Percentiles rank a stretch among this genome's conserved stretches.
phyloP scores from a whole-genome alignment of 92 coral and sea anemone species.

The Epizoanthus stellaris region DNA sequence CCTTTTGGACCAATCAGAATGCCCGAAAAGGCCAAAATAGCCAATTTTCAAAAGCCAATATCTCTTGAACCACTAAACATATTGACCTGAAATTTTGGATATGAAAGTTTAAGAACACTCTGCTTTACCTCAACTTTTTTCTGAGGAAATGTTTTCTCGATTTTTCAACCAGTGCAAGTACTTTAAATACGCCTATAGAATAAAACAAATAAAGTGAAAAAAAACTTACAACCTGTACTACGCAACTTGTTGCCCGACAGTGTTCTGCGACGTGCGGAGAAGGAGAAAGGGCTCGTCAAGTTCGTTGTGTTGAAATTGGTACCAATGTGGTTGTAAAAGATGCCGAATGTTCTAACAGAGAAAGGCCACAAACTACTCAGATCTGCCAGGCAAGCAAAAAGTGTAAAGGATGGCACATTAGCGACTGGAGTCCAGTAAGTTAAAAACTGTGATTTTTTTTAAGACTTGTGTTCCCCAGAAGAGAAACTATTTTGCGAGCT shows the following conservation, averaged over 20 bases:
- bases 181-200: no score
- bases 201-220: no score
- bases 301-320: slow-evolving; percentile 17
- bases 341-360: background rate
- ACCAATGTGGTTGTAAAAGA: slow-evolving; percentile 31
- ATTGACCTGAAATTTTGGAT: no score
- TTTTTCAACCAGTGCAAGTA: no score
- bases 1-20: no score
- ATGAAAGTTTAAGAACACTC: no score
- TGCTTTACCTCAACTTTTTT: no score
- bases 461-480: background rate
- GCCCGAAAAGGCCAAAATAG: no score
- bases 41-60: no score
- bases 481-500: no score
- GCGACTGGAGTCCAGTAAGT: slow-evolving; percentile 41
- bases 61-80: no score
- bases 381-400: slow-evolving; percentile 28
- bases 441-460: background rate
- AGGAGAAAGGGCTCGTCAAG: slow-evolving; percentile 14
- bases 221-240: background rate
- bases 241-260: background rate
- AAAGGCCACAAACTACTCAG: slow-evolving; percentile 23
- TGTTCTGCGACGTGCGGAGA: slow-evolving; percentile 39
- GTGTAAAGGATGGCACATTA: slow-evolving; percentile 39
- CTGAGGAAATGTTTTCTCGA: no score